Base-by-base conservation (phyloP, 2,888 invertebrate species). In the Nasonovia ribisnigri region DNA sequence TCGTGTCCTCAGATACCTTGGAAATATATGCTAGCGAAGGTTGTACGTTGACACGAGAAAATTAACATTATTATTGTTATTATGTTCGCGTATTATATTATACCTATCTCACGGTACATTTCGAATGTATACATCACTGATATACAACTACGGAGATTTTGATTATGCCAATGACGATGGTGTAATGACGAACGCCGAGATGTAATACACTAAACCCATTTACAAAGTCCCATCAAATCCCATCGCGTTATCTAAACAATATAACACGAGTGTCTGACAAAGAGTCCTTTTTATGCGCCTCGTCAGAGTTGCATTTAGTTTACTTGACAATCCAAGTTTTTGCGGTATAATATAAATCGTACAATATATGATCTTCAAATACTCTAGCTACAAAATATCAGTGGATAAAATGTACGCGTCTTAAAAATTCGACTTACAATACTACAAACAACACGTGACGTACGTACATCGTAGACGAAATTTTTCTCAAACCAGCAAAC, bases 1-100 rank as follows among this genome's bases (percentile, higher is more conserved):
- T 51, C 91, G 84, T 91, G 91, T 91, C 84, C 57, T 84, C 77
- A 57, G 54, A 54, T 57, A 84, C 91, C 84, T 91, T 54, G 84
- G 84, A 91, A 91, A 36, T 77, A n/a, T 51, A 88, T 51, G 42
- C 24, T 16, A 11, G 42, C n/a, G 46, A 46, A 67, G 46, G n/a
- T 90, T 89, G 60, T 89, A 90, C 60, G n/a, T 57, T 88, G 88
- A 57, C 88, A 88, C 57, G 57, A 88, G 57, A 88, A 57, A 57
- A 88, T 88, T 87, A 87, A 8, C 87, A 48, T 87, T 87, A 87
- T 87, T 87, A 87, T 87, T 77, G 46, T 48, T 87, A 48, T 51
- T 51, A 48, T 77, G 36, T 87, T n/a, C 48, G n/a, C 16, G 87
- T 48, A n/a, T 87, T 48, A n/a, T n/a, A 46, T 46, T 48, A 51